Conservation (phyloP, 2,113 vertebrate genomes). For the Spermophilus dauricus region DNA sequence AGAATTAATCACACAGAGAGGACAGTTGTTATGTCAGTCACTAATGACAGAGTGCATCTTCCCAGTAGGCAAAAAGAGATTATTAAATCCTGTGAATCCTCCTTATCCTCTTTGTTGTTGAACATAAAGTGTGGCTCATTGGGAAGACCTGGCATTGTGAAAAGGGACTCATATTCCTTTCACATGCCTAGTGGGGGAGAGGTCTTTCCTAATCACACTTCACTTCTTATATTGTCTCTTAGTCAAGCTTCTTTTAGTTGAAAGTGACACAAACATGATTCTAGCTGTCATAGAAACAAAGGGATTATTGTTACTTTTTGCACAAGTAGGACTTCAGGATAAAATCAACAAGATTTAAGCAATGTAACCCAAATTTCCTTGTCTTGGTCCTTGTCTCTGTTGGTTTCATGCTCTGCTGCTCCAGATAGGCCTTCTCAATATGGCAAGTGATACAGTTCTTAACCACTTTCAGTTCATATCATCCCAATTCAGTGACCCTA, state of each 20-base stretch:
- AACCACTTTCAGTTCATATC: neutral
- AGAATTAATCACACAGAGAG: neutral
- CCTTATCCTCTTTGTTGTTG: neutral
- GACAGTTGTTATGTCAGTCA: neutral
- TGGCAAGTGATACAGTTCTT: neutral
- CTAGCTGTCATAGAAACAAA: neutral
- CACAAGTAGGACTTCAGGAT: neutral
- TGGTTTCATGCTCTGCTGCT: neutral
- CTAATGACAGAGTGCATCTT: neutral
- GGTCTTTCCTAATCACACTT: neutral
- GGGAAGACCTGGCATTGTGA: neutral
- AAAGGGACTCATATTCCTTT: neutral
- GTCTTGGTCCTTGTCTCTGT: neutral
- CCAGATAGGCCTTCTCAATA: neutral
- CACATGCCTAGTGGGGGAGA: neutral
- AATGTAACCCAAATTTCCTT: neutral
- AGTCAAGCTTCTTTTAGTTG: neutral
- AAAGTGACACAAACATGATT: neutral
- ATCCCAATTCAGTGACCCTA: neutral
- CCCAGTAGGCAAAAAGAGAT: neutral
- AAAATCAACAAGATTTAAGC: neutral
- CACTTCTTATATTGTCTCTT: neutral
- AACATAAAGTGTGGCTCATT: neutral
- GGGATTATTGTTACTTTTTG: neutral
- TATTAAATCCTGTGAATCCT: neutral